Evolutionary conservation across 2,797 vertebrate species (phyloP).

Genomic region (Florisuga fusca): DNA sequence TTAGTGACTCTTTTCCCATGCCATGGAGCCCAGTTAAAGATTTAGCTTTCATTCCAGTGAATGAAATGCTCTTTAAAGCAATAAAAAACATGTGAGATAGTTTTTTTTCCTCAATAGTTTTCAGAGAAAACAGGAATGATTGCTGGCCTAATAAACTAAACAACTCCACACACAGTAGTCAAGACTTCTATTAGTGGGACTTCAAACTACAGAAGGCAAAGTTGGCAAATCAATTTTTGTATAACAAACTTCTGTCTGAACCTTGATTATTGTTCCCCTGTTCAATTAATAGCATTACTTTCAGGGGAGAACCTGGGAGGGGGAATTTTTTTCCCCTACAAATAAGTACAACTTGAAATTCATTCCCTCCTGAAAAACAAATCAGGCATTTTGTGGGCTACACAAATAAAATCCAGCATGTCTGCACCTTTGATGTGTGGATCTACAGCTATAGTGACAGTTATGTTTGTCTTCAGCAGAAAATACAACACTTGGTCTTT

Average conservation of each 20-base stretch:
- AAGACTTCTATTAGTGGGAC: background rate
- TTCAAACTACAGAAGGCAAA: background rate
- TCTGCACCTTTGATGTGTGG: background rate
- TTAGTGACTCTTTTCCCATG: rapidly evolving
- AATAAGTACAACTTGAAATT: background rate
- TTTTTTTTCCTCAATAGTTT: background rate
- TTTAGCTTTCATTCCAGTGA: background rate
- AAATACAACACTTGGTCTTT: background rate
- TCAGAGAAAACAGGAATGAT: background rate
- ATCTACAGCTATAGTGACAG: background rate
- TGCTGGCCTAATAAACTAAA: background rate
- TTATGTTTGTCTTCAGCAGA: background rate
- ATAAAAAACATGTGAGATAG: background rate
- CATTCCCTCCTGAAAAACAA: constrained; percentile 37
- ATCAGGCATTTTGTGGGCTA: background rate
- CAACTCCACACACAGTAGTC: background rate
- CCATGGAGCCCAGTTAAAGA: background rate
- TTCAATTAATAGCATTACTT: background rate
- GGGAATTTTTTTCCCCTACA: rapidly evolving
- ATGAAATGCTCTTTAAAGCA: background rate
- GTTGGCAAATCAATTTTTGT: background rate
- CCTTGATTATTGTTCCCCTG: background rate
- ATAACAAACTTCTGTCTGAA: background rate
- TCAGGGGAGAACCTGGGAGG: background rate
- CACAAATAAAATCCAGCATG: background rate